Evolutionary conservation across 2,888 invertebrate species (phyloP).

Genomic region (Loripinus fragilis): DNA sequence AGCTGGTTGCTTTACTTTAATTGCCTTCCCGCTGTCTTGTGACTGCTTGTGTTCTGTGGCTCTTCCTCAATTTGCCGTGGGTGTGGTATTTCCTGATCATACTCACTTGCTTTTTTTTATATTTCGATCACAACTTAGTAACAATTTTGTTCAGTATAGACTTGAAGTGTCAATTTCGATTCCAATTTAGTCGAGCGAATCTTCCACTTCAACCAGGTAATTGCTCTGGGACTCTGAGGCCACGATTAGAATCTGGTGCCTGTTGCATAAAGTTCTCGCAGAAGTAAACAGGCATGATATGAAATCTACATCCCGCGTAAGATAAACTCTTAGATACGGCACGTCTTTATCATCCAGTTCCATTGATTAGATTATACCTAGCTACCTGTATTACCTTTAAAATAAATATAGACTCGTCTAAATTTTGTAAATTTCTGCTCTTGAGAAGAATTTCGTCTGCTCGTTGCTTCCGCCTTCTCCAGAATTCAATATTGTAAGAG

Average conservation of each 20-base stretch:
- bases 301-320: too few relatives aligned
- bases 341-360: too few relatives aligned
- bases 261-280: too few relatives aligned
- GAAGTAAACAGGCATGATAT: too few relatives aligned
- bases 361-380: neutral
- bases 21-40: too few relatives aligned
- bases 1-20: too few relatives aligned
- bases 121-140: too few relatives aligned
- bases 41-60: too few relatives aligned
- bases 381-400: slow-evolving; percentile 15
- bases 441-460: slow-evolving; percentile 22
- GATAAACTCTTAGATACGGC: too few relatives aligned
- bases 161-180: slow-evolving; percentile 5
- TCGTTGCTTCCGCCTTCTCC: slow-evolving; percentile 18
- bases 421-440: slow-evolving; percentile 15
- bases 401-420: slow-evolving; percentile 10
- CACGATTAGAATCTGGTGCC: neutral
- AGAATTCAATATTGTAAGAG: neutral
- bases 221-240: neutral
- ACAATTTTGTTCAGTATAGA: neutral
- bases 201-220: neutral
- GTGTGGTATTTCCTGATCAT: too few relatives aligned
- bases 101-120: too few relatives aligned
- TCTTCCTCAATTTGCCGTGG: too few relatives aligned
- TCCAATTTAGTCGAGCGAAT: neutral